phyloP scores from a whole-genome alignment of 1,140 invertebrate genomes.

The Papilio aristodemus region DNA sequence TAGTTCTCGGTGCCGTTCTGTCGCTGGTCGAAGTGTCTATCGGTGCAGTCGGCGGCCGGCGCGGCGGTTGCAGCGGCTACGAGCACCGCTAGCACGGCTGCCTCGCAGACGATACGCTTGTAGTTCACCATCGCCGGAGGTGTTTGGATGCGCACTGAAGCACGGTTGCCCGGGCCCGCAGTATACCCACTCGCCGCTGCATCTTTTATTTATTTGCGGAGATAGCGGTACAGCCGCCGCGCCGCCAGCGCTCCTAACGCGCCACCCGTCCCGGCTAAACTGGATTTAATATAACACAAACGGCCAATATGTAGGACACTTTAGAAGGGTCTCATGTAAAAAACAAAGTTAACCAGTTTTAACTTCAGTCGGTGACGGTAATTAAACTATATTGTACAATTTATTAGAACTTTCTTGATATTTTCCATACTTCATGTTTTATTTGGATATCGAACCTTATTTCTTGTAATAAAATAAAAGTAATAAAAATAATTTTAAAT shows the following conservation, averaged over 20 bases:
- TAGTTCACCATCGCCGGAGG: constrained; percentile 74
- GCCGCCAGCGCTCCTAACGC: constrained; percentile 52
- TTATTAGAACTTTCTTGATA: constrained; percentile 18
- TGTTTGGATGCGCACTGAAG: constrained; percentile 61
- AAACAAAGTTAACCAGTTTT: constrained; percentile 30
- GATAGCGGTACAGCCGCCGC: constrained; percentile 73
- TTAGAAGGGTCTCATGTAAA: constrained; percentile 36
- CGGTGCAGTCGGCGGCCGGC: constrained; percentile 48
- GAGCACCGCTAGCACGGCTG: constrained; percentile 50
- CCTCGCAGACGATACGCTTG: constrained; percentile 69
- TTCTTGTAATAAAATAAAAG: no score
- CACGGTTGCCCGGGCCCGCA: constrained; percentile 52
- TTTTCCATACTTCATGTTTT: not conserved
- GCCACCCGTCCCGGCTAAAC: constrained; percentile 59
- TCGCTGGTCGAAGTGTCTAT: constrained; percentile 83
- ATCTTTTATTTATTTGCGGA: constrained; percentile 78
- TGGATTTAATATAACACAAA: constrained; percentile 63
- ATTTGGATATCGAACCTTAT: not conserved
- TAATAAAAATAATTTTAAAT: no score
- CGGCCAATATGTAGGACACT: constrained; percentile 46
- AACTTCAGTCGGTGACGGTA: not conserved
- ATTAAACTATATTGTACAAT: constrained; percentile 11
- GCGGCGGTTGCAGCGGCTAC: constrained; percentile 46
- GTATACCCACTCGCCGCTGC: constrained; percentile 67
- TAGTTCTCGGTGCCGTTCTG: constrained; percentile 87